These are phyloP conservation scores for Eremobia ochroleuca DNA, from an alignment of 2,888 invertebrate genomes.

Conservation along the genomic window DNA sequence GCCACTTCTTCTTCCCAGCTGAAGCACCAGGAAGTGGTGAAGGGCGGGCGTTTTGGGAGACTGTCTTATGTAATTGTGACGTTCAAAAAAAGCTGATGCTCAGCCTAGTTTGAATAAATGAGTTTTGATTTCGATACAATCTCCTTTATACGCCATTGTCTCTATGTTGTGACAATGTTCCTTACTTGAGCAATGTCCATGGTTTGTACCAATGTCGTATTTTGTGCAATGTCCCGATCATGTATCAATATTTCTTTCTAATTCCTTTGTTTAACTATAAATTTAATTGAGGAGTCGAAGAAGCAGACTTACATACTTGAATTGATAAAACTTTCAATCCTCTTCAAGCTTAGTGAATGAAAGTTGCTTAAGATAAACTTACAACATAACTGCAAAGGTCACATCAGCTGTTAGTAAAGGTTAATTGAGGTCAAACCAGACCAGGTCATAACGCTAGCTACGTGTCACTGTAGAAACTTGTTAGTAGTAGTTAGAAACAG, in stretches of 20 bases:
- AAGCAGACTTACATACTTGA: too few species aligned
- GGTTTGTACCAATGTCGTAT: neutral
- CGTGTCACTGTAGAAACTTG: constrained; percentile 27
- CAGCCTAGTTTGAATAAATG: too few species aligned
- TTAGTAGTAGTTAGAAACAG: neutral
- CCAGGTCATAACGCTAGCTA: constrained; percentile 23
- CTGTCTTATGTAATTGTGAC: too few species aligned
- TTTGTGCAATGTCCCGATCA: too few species aligned
- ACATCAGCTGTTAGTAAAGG: constrained; percentile 36
- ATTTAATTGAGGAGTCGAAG: neutral
- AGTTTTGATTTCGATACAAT: neutral
- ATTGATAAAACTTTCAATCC: neutral
- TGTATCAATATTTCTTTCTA: neutral
- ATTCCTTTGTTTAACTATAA: too few species aligned
- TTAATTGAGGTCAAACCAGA: constrained; percentile 39
- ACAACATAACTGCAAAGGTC: constrained; percentile 23
- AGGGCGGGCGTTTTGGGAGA: too few species aligned
- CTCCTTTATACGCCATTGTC: too few species aligned
- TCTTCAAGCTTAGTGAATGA: neutral
- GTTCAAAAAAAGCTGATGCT: too few species aligned
- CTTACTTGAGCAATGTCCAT: neutral
- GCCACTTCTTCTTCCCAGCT: too few species aligned
- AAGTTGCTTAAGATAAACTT: constrained; percentile 1
- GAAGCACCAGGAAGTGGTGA: too few species aligned
- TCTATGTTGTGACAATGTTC: neutral